Evolutionary conservation across 2,888 invertebrate genomes (phyloP).

Genomic region (Nysson spinosus): DNA sequence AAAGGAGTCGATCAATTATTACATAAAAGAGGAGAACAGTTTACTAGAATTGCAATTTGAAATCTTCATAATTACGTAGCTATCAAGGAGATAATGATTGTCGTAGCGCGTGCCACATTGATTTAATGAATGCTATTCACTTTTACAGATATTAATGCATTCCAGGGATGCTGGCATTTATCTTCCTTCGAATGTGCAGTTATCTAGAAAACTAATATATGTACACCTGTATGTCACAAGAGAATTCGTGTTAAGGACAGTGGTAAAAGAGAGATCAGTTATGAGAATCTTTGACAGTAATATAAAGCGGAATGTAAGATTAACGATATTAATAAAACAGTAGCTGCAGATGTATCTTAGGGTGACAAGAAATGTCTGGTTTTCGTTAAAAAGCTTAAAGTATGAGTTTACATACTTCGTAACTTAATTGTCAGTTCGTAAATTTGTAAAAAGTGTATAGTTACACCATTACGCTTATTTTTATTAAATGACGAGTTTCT

Average conservation of each 20-base stretch:
- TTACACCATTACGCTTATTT: too few relatives aligned
- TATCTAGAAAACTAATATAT: neutral
- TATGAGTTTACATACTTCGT: too few relatives aligned
- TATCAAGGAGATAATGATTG: neutral
- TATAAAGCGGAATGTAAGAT: neutral
- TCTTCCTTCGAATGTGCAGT: neutral
- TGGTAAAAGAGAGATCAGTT: constrained; percentile 2
- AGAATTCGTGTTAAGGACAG: neutral
- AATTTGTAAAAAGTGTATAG: too few relatives aligned
- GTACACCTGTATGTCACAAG: neutral
- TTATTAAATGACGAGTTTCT: too few relatives aligned
- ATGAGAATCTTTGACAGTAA: neutral
- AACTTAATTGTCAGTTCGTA: too few relatives aligned
- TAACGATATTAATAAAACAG: too few relatives aligned
- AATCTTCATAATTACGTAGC: constrained; percentile 2
- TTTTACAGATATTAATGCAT: neutral
- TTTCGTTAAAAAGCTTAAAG: too few relatives aligned
- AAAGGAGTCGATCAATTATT: too few relatives aligned
- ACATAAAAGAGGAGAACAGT: too few relatives aligned
- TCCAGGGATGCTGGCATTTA: neutral
- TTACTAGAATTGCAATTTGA: too few relatives aligned
- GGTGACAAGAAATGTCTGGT: too few relatives aligned
- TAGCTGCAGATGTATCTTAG: too few relatives aligned
- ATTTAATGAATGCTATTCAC: neutral
- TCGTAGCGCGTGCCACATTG: neutral